Evolutionary conservation across 1,140 invertebrate genomes (phyloP), one percentile per base, ranked within the genome.

Genomic region (Tenebrio molitor): DNA sequence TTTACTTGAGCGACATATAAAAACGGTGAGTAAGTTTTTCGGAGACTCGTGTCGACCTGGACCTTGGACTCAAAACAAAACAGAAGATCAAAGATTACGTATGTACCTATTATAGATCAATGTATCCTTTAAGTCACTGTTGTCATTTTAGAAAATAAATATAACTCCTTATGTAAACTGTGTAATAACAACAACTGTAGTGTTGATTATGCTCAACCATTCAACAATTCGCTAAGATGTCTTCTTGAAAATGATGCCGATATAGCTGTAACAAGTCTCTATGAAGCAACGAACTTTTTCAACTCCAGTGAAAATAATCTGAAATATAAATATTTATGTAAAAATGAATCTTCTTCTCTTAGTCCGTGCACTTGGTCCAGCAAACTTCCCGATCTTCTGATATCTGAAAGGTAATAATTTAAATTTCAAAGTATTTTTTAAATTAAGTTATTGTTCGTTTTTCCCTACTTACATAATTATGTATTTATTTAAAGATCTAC

Each of bases 11-110:
- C 82, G 89, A 74, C 88, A 91, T 69, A 80, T 86, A 8, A 78
- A 82, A 19, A 84, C 85, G 33, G 76, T 91, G 1, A 82, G 77
- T 39, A 68, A 79, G 2, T 90, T 89, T 83, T 92, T 91, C 83
- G 83, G 84, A 1, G 83, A 79, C 3, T 87, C 87, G 50, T 92
- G 91, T 81, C 81, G 89, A 53, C 90, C 90, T n/a, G 91, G 91
- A 34, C 80, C 82, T 0, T 92, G 90, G 91, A 86, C 87, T 1
- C 65, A 83, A 0, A 87, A 90, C 72, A 65, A 73, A 0, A 74
- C 81, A 1, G 78, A 87, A 0, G 87, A 91, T 77, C 74, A 80
- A 63, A 74, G 81, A 69, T 81, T 91, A 0, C 91, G 91, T 91
- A 83, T 88, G 87, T 84, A 44, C 25, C 53, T 69, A 41, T 53